These are phyloP conservation scores for Acheta domesticus DNA, from an alignment of 2,888 invertebrate species.

Conservation along the genomic window DNA sequence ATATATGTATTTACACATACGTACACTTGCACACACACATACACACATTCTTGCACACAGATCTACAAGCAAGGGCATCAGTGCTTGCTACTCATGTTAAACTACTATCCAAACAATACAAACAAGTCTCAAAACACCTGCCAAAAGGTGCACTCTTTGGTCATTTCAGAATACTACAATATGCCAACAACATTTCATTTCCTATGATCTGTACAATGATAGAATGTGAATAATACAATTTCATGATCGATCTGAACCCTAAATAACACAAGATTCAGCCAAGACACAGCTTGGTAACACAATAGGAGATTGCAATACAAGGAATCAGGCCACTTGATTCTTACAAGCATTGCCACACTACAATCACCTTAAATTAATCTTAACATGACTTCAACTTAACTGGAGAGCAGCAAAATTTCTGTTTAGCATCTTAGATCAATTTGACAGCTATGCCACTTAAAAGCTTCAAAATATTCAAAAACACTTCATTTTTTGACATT, in stretches of 20 bases:
- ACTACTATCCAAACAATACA: slow-evolving; percentile 2
- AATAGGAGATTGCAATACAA: not conserved
- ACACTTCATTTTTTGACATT: not conserved
- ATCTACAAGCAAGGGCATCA: not conserved
- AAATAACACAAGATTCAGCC: too few species aligned
- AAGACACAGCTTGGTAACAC: too few species aligned
- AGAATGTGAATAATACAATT: slow-evolving; percentile 11
- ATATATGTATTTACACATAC: not conserved
- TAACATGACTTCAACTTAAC: not conserved
- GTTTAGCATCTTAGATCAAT: not conserved
- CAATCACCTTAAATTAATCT: not conserved
- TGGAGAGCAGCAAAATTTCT: not conserved
- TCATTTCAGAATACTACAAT: slow-evolving; percentile 9
- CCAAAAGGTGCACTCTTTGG: not conserved
- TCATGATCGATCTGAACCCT: not conserved
- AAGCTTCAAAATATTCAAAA: not conserved
- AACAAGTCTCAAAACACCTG: not conserved
- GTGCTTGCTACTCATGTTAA: slow-evolving; percentile 5
- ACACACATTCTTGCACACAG: not conserved
- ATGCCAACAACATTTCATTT: slow-evolving; percentile 11
- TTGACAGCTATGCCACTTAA: not conserved
- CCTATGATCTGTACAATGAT: not conserved
- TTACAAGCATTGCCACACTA: not conserved
- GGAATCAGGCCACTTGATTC: not conserved
- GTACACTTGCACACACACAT: not conserved